Conservation (phyloP, 92 coral and sea anemone genomes). For the Actinernus sp. region DNA sequence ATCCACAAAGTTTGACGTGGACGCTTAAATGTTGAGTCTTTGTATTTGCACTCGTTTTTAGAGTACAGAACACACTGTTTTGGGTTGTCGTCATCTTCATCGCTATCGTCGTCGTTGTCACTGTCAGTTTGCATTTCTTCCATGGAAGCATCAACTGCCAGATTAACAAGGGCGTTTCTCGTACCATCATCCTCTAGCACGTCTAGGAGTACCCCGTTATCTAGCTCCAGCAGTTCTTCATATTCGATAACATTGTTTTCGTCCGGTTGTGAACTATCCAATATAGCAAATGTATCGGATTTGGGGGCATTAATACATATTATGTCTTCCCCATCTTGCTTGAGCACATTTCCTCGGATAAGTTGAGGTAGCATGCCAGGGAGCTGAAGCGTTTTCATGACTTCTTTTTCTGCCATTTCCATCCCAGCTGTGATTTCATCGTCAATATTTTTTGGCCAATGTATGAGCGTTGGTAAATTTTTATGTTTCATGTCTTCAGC, state of each 20-base stretch:
- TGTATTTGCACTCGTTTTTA: slow-evolving; percentile 13
- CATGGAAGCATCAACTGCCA: slow-evolving; percentile 5
- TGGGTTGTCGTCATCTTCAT: slow-evolving; percentile 22
- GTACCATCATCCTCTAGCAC: slow-evolving; percentile 24
- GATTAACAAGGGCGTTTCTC: slow-evolving; percentile 6
- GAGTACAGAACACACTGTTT: slow-evolving; percentile 16
- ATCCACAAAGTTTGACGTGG: slow-evolving; percentile 29
- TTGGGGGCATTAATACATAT: slow-evolving; percentile 7
- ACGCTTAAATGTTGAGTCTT: slow-evolving; percentile 16
- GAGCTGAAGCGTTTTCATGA: slow-evolving; percentile 25
- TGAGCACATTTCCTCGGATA: slow-evolving; percentile 19
- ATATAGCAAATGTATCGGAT: slow-evolving; percentile 8
- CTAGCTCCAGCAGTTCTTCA: slow-evolving; percentile 37
- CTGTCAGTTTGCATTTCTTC: neutral
- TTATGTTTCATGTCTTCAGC: slow-evolving; percentile 1
- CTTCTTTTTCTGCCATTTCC: slow-evolving; percentile 22
- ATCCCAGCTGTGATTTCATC: slow-evolving; percentile 36
- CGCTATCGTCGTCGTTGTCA: slow-evolving; percentile 15
- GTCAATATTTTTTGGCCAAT: slow-evolving; percentile 27
- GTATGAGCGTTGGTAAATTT: slow-evolving; percentile 10
- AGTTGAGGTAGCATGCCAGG: slow-evolving; percentile 25
- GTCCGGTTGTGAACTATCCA: slow-evolving; percentile 18
- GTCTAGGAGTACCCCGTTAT: slow-evolving; percentile 22
- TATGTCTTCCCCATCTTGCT: slow-evolving; percentile 8
- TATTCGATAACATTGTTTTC: slow-evolving; percentile 19